These are phyloP conservation scores for Coleophora deauratella DNA, from an alignment of 2,888 invertebrate species.

Conservation along the genomic window DNA sequence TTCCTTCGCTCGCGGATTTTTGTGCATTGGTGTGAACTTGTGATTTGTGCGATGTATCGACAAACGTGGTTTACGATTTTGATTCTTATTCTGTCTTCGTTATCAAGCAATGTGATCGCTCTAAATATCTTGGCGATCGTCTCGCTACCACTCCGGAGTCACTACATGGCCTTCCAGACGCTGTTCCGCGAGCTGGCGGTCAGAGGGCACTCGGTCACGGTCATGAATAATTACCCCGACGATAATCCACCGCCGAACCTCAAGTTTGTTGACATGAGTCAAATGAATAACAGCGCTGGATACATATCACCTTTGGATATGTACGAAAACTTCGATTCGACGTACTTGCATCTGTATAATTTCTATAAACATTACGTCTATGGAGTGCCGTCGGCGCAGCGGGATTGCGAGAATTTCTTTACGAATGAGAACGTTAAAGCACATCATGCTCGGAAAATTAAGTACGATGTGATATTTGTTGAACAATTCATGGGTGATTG, in stretches of 20 bases:
- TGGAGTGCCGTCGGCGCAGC: slow-evolving; percentile 10
- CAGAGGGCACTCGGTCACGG: slow-evolving; percentile 76
- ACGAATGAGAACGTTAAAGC: slow-evolving; percentile 31
- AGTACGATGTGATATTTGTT: slow-evolving; percentile 60
- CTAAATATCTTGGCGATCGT: slow-evolving; percentile 68
- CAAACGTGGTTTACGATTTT: slow-evolving; percentile 2
- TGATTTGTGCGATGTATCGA: slow-evolving; percentile 10
- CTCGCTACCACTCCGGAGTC: slow-evolving; percentile 76
- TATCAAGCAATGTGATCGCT: slow-evolving; percentile 35
- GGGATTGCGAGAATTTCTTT: slow-evolving; percentile 41
- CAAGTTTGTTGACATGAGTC: slow-evolving; percentile 63
- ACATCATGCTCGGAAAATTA: slow-evolving; percentile 26
- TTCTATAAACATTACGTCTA: slow-evolving; percentile 24
- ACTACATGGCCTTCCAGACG: slow-evolving; percentile 76
- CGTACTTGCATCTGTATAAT: slow-evolving; percentile 20
- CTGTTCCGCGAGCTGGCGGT: slow-evolving; percentile 71
- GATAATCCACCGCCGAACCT: slow-evolving; percentile 57
- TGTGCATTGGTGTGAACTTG: slow-evolving; percentile 1
- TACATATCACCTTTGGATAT: slow-evolving; percentile 10
- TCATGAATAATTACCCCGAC: slow-evolving; percentile 75
- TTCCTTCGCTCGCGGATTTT: too few relatives aligned
- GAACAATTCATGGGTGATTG: slow-evolving; percentile 64
- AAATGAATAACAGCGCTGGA: slow-evolving; percentile 11
- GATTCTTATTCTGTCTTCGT: slow-evolving; percentile 12
- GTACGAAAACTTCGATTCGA: slow-evolving; percentile 21